phyloP scores from a whole-genome alignment of 1,140 invertebrate species.

The Atta colombica region DNA sequence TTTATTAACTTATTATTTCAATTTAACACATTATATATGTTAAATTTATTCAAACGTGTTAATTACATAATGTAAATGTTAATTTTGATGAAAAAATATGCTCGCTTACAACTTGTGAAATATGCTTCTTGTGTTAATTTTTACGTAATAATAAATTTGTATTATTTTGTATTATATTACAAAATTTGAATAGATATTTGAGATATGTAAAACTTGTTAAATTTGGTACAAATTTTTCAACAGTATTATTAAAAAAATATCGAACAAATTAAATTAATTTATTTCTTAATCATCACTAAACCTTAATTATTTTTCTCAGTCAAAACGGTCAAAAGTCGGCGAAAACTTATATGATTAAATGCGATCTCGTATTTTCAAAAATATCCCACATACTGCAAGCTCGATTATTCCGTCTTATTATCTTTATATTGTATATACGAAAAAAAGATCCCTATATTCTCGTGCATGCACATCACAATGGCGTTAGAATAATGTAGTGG shows the following conservation, averaged over 20 bases:
- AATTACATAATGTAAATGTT: too few species aligned
- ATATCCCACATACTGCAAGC: background rate
- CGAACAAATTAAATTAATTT: background rate
- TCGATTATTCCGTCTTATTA: background rate
- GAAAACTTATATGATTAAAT: background rate
- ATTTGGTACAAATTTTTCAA: too few species aligned
- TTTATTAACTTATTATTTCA: too few species aligned
- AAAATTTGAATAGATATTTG: too few species aligned
- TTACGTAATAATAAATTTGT: too few species aligned
- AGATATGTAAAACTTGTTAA: too few species aligned
- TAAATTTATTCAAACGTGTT: too few species aligned
- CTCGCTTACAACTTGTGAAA: too few species aligned
- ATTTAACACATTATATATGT: too few species aligned
- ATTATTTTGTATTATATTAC: too few species aligned
- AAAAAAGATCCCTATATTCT: constrained; percentile 35
- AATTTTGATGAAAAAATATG: too few species aligned
- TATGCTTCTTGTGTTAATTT: too few species aligned
- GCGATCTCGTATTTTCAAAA: background rate
- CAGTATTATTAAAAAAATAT: background rate
- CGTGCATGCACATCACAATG: background rate
- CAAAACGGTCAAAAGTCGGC: background rate
- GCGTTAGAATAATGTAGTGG: constrained; percentile 12
- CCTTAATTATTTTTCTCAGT: background rate
- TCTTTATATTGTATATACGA: background rate
- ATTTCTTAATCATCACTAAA: background rate